phyloP scores from a whole-genome alignment of 2,888 invertebrate genomes.

The Oscheius onirici region DNA sequence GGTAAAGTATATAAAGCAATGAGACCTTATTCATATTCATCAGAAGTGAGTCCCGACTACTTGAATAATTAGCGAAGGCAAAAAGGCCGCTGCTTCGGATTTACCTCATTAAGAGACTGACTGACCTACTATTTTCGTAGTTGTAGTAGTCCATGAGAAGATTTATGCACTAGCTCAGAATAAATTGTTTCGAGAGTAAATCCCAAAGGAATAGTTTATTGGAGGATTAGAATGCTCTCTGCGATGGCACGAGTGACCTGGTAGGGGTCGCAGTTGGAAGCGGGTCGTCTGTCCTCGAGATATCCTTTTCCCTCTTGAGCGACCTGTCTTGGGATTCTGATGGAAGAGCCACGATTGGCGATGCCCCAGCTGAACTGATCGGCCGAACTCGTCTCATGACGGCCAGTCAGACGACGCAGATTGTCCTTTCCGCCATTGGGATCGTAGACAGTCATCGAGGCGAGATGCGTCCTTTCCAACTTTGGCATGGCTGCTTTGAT shows the following conservation, averaged over 20 bases:
- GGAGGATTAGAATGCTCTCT: conserved; percentile 45
- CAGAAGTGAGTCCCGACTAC: too few species aligned
- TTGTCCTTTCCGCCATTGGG: conserved; percentile 90
- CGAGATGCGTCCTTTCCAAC: conserved; percentile 86
- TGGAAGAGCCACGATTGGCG: conserved; percentile 64
- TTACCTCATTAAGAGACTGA: too few species aligned
- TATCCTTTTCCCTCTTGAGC: conserved; percentile 65
- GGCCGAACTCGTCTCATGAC: conserved; percentile 93
- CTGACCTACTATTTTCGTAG: too few species aligned
- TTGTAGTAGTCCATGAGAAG: too few species aligned
- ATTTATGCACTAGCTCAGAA: too few species aligned
- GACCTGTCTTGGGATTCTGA: conserved; percentile 68
- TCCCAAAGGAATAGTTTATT: neutral
- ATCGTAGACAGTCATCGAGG: conserved; percentile 78
- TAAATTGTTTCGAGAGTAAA: too few species aligned
- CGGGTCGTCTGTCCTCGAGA: conserved; percentile 68
- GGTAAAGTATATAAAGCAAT: too few species aligned
- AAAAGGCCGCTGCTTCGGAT: too few species aligned
- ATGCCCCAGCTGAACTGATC: conserved; percentile 84
- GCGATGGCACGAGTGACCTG: conserved; percentile 60
- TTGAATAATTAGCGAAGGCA: too few species aligned
- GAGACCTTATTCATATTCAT: too few species aligned
- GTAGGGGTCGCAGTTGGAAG: conserved; percentile 69
- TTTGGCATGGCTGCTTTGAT: conserved; percentile 74
- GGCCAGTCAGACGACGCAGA: conserved; percentile 89